Base-by-base conservation (phyloP, 2,113 vertebrate genomes). In the Stegostoma tigrinum region DNA sequence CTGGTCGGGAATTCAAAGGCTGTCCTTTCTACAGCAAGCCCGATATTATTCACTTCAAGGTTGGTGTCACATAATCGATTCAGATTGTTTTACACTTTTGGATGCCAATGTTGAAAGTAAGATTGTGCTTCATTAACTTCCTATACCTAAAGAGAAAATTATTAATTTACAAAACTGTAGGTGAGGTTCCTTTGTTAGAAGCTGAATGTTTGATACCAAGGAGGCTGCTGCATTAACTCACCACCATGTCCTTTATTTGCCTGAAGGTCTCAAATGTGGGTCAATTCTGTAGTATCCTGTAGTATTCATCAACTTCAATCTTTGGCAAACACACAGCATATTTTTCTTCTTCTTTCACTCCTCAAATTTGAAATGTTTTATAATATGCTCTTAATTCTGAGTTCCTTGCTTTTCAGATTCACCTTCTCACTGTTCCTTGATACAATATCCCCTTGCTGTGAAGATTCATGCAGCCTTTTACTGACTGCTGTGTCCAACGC, bases 1-100 rank as follows among this genome's bases (percentile, higher is more conserved):
- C 97, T 1, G 97, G 96, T 55, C 97, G 15, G 86, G 97, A 97
- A 3, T 96, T 96, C 30, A 98, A 97, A 96, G 97, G 97, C 0
- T 95, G 97, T 86, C 96, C 98, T 42, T 99, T 99, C 96, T 97
- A 97, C 96, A 98, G 98, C 96, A 99, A 98, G 96, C 99, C 99
- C 30, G 97, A 97, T 17, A 96, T 97, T 96, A 96, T 99, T 96
- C 97, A 98, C 95, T 99, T 99, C 96, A 98, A 99, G 98, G 99
- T 99, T 97, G 5, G 93, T 72, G 2, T 95, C 70, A 45, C 24
- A 38, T 42, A 38, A n/a, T 78, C 72, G 64, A 68, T 27, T 52
- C 85, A 52, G 30, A 55, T 52, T 30, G 86, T 55, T 89, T 48
- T 52, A 52, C 24, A 1, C 55, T 14, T 24, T 83, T 83, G 42